A percentile compares a stretch with the other conserved stretches of the same genome.
phyloP scores from a whole-genome alignment of 53 echinoderm and acorn worm genomes.

The Arbacia lixula region DNA sequence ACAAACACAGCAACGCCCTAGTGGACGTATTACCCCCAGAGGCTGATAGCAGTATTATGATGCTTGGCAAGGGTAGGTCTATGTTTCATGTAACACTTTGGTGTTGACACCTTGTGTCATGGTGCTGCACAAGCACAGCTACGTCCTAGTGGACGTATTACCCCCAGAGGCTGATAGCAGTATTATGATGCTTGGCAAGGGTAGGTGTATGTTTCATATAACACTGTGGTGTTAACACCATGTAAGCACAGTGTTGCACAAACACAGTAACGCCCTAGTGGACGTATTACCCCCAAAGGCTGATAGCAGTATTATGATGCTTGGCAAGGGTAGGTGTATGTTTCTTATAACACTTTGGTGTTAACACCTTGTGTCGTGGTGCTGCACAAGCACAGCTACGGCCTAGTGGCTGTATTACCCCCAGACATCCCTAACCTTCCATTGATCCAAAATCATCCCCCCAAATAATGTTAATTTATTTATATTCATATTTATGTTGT shows the following conservation, averaged over 20 bases:
- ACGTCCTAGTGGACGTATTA: slow-evolving; percentile 83
- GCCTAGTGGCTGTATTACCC: slow-evolving; percentile 80
- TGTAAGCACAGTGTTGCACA: too few relatives aligned
- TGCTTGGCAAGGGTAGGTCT: slow-evolving; percentile 92
- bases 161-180: slow-evolving; percentile 91
- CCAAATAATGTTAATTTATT: too few relatives aligned
- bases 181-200: slow-evolving; percentile 87
- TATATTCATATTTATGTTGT: too few relatives aligned
- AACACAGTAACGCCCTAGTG: slow-evolving; percentile 88
- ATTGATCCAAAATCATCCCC: too few relatives aligned
- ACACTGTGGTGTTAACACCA: slow-evolving; percentile 81
- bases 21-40: slow-evolving; percentile 96
- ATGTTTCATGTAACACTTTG: too few relatives aligned
- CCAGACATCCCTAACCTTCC: too few relatives aligned
- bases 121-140: slow-evolving; percentile 92
- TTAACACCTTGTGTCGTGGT: too few relatives aligned
- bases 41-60: slow-evolving; percentile 95
- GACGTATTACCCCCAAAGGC: slow-evolving; percentile 88
- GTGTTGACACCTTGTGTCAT: too few relatives aligned
- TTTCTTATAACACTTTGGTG: too few relatives aligned
- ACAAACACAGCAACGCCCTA: slow-evolving; percentile 98
- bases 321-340: too few relatives aligned
- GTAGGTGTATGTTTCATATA: too few relatives aligned
- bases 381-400: slow-evolving; percentile 93
- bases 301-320: slow-evolving; percentile 88